Evolutionary conservation across 2,888 invertebrate species (phyloP).

Genomic region (Eudasyphora cyanicolor): DNA sequence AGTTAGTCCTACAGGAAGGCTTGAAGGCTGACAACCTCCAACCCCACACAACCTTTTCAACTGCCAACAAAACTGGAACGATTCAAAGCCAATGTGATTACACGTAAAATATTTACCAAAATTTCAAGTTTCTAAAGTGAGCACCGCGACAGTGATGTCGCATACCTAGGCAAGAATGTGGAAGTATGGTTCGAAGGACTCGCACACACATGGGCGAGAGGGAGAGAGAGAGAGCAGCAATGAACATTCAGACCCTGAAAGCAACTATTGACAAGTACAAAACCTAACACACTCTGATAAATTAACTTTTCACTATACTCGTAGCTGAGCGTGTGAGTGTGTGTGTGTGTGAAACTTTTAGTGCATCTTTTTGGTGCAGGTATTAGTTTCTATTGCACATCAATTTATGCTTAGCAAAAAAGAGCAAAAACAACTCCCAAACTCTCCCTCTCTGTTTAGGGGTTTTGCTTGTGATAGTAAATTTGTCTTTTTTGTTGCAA

Average conservation of each 20-base stretch:
- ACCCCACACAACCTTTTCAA: neutral
- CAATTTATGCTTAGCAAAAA: neutral
- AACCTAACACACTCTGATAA: neutral
- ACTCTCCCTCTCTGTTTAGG: neutral
- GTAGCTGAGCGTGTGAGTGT: neutral
- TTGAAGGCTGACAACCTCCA: neutral
- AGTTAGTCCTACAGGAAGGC: too few relatives aligned
- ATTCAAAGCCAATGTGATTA: conserved; percentile 18
- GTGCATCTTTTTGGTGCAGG: neutral
- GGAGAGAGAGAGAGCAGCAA: neutral
- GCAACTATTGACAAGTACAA: neutral
- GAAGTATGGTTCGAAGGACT: neutral
- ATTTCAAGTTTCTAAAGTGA: conserved; percentile 9
- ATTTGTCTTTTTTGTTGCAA: neutral
- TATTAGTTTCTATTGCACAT: neutral
- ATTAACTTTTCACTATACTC: neutral
- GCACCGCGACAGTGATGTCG: neutral
- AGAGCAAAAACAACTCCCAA: neutral
- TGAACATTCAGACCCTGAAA: neutral
- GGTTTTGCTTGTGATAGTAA: neutral
- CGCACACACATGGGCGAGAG: neutral
- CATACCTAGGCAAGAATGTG: neutral
- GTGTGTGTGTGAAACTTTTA: conserved; percentile 5
- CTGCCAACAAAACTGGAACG: neutral
- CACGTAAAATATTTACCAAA: conserved; percentile 18